Conservation (phyloP, 1,140 invertebrate species). For the Cotesia typhae region DNA sequence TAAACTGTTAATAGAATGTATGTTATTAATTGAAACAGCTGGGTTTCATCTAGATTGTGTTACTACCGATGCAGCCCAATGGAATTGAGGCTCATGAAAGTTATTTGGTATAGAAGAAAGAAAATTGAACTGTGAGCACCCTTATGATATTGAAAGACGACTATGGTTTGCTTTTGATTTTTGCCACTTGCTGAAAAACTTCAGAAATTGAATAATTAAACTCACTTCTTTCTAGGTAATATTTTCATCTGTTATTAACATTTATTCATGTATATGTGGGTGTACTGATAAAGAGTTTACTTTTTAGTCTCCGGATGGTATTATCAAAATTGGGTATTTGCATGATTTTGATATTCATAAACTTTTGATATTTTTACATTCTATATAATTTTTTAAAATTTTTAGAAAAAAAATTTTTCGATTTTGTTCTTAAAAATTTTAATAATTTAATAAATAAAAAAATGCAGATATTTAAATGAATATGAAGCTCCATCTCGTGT, state of each 20-base stretch:
- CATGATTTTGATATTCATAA: no score
- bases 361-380: no score
- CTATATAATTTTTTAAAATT: no score
- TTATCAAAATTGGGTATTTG: no score
- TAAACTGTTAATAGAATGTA: constrained; percentile 37
- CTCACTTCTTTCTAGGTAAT: no score
- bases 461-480: no score
- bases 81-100: constrained; percentile 40
- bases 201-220: constrained; percentile 5
- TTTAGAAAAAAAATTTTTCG: no score
- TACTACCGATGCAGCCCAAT: constrained; percentile 38
- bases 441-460: no score
- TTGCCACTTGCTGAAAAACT: constrained; percentile 33
- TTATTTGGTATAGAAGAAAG: constrained; percentile 33
- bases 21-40: constrained; percentile 36
- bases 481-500: no score
- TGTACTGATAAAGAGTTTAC: no score
- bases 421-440: no score
- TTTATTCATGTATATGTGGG: neutral
- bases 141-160: constrained; percentile 18
- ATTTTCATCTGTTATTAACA: neutral
- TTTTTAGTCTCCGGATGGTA: constrained; percentile 35
- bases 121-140: constrained; percentile 24
- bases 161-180: constrained; percentile 41
- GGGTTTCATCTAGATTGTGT: constrained; percentile 38